phyloP scores from a whole-genome alignment of 2,113 vertebrate species.

The Sylvia atricapilla region DNA sequence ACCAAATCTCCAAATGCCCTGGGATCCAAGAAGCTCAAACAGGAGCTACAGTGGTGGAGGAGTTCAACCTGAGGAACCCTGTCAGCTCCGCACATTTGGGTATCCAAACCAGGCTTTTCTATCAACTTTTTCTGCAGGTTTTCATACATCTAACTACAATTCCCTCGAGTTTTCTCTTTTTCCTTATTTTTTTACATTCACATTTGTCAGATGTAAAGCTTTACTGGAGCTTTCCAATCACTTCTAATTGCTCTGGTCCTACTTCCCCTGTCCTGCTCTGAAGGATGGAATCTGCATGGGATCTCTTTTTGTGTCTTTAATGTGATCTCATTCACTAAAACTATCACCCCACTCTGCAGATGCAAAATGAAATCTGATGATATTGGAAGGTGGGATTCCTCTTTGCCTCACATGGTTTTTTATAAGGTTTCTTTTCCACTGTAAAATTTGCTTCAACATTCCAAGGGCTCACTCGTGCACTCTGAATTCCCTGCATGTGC shows the following conservation, averaged over 20 bases:
- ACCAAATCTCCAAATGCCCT: background rate
- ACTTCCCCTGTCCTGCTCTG: background rate
- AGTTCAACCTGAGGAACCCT: background rate
- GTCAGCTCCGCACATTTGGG: rapidly evolving
- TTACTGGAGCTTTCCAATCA: background rate
- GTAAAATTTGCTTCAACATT: background rate
- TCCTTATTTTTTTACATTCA: background rate
- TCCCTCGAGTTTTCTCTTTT: background rate
- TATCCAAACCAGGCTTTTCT: background rate
- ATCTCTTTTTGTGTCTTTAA: background rate
- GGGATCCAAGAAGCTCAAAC: background rate
- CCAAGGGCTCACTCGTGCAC: background rate
- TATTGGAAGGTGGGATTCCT: background rate
- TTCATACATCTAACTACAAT: background rate
- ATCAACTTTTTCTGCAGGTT: background rate
- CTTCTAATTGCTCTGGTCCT: background rate
- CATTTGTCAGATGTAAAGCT: background rate
- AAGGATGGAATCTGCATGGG: background rate
- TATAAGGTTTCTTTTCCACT: background rate
- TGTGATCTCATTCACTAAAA: background rate
- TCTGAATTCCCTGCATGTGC: background rate
- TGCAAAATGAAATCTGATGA: background rate
- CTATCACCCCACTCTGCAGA: background rate
- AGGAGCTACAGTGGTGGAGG: background rate
- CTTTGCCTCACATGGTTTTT: background rate